phyloP scores from a whole-genome alignment of 2,113 vertebrate species.

The Dicentrarchus labrax region DNA sequence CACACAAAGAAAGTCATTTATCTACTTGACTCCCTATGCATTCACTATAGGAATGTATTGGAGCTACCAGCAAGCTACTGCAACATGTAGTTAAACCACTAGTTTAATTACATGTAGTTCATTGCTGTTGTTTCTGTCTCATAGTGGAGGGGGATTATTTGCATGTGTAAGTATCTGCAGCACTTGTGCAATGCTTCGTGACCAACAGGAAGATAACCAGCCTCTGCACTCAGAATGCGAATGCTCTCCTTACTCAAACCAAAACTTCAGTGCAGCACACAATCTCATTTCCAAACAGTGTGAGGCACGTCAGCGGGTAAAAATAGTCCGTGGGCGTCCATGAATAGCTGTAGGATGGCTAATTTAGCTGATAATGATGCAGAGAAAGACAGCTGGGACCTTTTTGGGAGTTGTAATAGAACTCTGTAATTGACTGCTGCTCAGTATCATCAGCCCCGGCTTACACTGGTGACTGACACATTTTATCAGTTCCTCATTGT shows the following conservation, averaged over 20 bases:
- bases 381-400: slow-evolving; percentile 81
- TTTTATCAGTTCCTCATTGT: slow-evolving; percentile 79
- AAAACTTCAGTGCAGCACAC: slow-evolving; percentile 21
- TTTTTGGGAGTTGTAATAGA: slow-evolving; percentile 77
- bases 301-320: slow-evolving; percentile 46
- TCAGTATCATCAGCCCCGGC: slow-evolving; percentile 63
- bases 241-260: slow-evolving; percentile 12
- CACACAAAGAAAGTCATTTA: too few species aligned
- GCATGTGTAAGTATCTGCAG: not conserved
- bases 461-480: slow-evolving; percentile 77
- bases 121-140: not conserved
- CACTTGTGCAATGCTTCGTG: slow-evolving; percentile 27
- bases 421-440: slow-evolving; percentile 78
- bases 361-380: slow-evolving; percentile 82
- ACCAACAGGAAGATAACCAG: not conserved
- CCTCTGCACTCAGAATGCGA: not conserved
- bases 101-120: too few species aligned
- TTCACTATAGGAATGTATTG: too few species aligned
- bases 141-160: not conserved
- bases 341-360: slow-evolving; percentile 58
- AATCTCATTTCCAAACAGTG: slow-evolving; percentile 60
- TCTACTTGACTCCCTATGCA: too few species aligned
- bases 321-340: slow-evolving; percentile 62
- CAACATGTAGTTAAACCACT: too few species aligned
- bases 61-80: too few species aligned